phyloP scores from a whole-genome alignment of 2,888 invertebrate species.

The Autographa gamma region DNA sequence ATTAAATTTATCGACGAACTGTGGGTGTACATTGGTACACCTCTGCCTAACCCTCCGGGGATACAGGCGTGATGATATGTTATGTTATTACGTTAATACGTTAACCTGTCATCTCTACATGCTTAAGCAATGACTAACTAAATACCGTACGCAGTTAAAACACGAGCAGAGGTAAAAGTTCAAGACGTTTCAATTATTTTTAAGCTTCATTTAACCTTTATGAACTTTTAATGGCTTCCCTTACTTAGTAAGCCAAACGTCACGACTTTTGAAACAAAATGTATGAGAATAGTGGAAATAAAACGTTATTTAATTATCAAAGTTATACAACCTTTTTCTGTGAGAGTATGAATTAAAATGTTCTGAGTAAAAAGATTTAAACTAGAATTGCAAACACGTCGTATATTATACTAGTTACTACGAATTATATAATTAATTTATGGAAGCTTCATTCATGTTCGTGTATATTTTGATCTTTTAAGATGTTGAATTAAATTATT shows the following conservation, averaged over 20 bases:
- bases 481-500: background rate
- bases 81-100: background rate
- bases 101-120: background rate
- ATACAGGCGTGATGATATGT: no score
- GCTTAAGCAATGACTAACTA: background rate
- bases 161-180: slow-evolving; percentile 1
- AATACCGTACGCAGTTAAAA: background rate
- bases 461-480: background rate
- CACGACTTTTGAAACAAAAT: background rate
- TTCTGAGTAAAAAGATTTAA: background rate
- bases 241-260: background rate
- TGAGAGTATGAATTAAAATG: background rate
- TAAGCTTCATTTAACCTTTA: background rate
- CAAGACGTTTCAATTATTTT: background rate
- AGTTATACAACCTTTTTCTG: background rate
- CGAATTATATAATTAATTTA: no score
- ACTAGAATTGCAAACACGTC: background rate
- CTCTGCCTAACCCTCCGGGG: no score
- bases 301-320: background rate
- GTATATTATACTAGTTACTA: no score
- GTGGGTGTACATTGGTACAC: no score
- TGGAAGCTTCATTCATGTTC: background rate
- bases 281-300: background rate
- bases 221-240: background rate
- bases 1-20: no score